These are phyloP conservation scores for Sialis fuliginosa DNA, from an alignment of 2,888 invertebrate species.

Conservation along the genomic window DNA sequence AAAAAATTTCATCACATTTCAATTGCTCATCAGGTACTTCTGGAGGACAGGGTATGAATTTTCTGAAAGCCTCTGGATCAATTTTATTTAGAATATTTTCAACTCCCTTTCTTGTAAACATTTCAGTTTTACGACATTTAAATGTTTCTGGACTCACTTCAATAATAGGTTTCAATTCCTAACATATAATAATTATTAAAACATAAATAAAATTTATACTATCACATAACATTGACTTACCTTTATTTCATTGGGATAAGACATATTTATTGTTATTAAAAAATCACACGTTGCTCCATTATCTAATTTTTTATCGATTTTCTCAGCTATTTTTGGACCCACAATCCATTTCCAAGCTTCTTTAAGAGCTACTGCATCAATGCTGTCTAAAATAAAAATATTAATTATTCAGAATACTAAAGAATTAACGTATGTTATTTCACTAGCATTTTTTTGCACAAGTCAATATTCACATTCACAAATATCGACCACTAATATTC, in stretches of 20 bases:
- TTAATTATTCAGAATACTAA: background rate
- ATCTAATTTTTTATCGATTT: constrained; percentile 35
- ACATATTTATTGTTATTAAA: constrained; percentile 37
- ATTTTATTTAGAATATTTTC: constrained; percentile 34
- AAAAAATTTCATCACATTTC: constrained; percentile 30
- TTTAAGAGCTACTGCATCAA: constrained; percentile 38
- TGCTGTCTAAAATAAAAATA: constrained; percentile 4
- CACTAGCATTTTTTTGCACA: constrained; percentile 13
- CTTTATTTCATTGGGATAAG: constrained; percentile 33
- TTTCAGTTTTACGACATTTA: constrained; percentile 27
- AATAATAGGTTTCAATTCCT: constrained; percentile 29
- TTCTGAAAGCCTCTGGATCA: constrained; percentile 28
- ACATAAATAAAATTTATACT: background rate
- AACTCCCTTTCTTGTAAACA: constrained; percentile 47
- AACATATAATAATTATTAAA: constrained; percentile 6
- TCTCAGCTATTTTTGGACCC: constrained; percentile 35
- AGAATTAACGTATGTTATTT: constrained; percentile 11
- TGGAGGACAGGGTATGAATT: constrained; percentile 34
- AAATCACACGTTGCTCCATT: constrained; percentile 38
- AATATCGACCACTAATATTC: no score
- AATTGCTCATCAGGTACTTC: constrained; percentile 24
- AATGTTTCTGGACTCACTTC: constrained; percentile 28
- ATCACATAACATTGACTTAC: constrained; percentile 14
- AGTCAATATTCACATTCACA: no score
- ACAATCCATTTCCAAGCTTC: constrained; percentile 66